phyloP scores from a whole-genome alignment of 1,140 invertebrate species.

The Neodiprion pinetum region DNA sequence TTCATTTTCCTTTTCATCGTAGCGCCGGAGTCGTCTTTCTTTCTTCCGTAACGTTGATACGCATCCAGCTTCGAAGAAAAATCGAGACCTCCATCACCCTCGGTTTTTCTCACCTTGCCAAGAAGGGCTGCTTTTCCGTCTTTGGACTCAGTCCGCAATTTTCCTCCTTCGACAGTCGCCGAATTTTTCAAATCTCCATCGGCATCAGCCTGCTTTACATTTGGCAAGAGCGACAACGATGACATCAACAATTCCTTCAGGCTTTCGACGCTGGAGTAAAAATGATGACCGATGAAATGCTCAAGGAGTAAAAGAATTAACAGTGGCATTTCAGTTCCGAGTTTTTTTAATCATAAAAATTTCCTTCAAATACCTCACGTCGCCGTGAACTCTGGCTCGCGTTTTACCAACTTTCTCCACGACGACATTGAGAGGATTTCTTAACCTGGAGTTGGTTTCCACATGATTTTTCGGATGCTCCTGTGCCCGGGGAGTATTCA shows the following conservation, averaged over 20 bases:
- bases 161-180: neutral
- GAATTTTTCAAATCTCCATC: neutral
- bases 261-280: neutral
- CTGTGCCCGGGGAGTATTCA: neutral
- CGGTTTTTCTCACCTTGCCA: neutral
- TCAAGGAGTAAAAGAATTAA: no score
- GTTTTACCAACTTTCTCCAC: constrained; percentile 15
- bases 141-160: neutral
- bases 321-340: no score
- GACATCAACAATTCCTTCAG: neutral
- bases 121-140: neutral
- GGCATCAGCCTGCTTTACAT: neutral
- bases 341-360: neutral
- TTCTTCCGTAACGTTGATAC: neutral
- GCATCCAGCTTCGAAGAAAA: neutral
- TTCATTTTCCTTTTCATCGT: no score
- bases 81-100: neutral
- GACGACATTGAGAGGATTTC: constrained; percentile 17
- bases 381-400: constrained; percentile 13
- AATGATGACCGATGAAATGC: neutral
- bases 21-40: neutral
- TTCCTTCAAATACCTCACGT: constrained; percentile 5
- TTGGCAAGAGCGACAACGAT: neutral
- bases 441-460: neutral
- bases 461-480: neutral